Percentiles rank a stretch among this genome's conserved stretches.
phyloP scores from a whole-genome alignment of 1,140 invertebrate genomes.

The Drosophila gunungcola region DNA sequence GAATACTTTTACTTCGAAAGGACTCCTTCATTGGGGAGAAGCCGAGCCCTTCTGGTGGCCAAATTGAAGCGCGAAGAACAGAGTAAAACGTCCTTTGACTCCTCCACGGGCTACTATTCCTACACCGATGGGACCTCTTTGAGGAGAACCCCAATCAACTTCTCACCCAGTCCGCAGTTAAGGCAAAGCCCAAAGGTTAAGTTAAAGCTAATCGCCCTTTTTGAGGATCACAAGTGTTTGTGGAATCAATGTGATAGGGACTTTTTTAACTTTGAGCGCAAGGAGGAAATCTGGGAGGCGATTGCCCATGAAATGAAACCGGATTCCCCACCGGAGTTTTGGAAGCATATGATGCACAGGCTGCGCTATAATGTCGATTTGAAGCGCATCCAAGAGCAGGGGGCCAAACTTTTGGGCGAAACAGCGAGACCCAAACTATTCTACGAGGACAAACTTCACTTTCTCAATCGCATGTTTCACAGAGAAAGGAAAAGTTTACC shows the following conservation, averaged over 20 bases:
- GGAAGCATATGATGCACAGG: conserved; percentile 49
- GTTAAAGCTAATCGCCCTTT: conserved; percentile 54
- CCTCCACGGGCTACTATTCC: not conserved
- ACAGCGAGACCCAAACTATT: not conserved
- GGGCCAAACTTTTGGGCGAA: conserved; percentile 6
- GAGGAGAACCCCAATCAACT: not conserved
- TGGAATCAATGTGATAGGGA: conserved; percentile 61
- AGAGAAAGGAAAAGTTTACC: not conserved
- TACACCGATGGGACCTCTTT: not conserved
- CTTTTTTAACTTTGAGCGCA: conserved; percentile 50
- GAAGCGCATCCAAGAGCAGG: conserved; percentile 22
- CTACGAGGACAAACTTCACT: conserved; percentile 41
- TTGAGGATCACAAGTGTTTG: conserved; percentile 48
- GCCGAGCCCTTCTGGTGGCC: not conserved
- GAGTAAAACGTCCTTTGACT: not conserved
- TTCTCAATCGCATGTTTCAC: conserved; percentile 55
- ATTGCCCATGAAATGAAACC: conserved; percentile 52
- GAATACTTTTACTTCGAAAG: not conserved
- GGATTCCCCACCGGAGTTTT: conserved; percentile 27
- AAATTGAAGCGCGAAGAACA: not conserved
- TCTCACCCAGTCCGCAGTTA: not conserved
- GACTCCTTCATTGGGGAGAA: not conserved
- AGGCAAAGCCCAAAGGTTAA: conserved; percentile 2
- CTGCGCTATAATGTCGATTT: conserved; percentile 55
- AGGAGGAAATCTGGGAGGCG: conserved; percentile 44